Evolutionary conservation across 2,888 invertebrate genomes (phyloP), one percentile per base, ranked within the genome.

Genomic region (Tiliacea aurago): DNA sequence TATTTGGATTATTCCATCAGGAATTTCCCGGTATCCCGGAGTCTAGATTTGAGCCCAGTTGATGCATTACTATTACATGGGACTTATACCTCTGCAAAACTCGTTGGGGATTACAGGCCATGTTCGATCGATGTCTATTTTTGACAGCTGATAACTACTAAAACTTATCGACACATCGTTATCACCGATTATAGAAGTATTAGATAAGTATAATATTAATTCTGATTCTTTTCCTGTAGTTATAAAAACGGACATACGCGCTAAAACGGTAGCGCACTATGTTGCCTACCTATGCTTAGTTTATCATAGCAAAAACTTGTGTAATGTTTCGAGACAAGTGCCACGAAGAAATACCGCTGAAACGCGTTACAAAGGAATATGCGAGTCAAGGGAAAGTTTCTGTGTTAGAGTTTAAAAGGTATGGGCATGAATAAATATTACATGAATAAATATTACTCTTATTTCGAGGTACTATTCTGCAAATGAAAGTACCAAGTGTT

Each of bases 331-430:
- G 18, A 37, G 18, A 45, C 3, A 51, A 76, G 58, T 51, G 45
- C 28, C 28, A 18, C 11, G 77, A 76, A 76, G 18, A 45, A 59
- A 43, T 67, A 41, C 74, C 68, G n/a, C 49, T 74, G 37, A 45
- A 76, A 6, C 13, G 20, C 20, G 1, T 13, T 23, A 18, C 20
- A 10, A 5, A 58, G 9, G 68, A 76, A 2, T 37, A 45, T 45
- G 7, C 4, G 10, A n/a, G 13, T n/a, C n/a, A 49, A 28, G 56
- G 58, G 37, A 76, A 74, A 51, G 13, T 58, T 45, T 51, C 49
- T 11, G 23, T 66, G 18, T 37, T 37, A 20, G 20, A 56, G 11
- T 56, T 64, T 51, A 77, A 76, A 76, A 74, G 77, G 74, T 74
- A 65, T 4, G 76, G 11, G 13, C 13, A 20, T 41, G 13, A 43